Conservation (phyloP, 2,797 vertebrate genomes). For the Xenopus petersii region DNA sequence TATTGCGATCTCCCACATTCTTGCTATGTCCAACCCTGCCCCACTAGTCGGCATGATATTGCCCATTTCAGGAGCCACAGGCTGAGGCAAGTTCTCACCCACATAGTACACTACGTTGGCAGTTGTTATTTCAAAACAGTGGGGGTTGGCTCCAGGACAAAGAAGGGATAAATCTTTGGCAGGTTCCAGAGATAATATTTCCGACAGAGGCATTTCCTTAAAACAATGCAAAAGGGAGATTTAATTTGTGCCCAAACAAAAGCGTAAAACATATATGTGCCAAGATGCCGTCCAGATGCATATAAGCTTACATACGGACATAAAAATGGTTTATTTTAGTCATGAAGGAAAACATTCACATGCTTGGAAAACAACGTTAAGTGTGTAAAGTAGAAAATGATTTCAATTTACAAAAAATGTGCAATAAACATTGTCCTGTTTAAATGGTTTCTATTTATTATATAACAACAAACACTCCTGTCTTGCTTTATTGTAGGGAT, state of each 20-base stretch:
- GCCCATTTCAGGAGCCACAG: conserved; percentile 61
- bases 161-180: conserved; percentile 79
- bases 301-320: too few species aligned
- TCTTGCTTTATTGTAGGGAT: too few species aligned
- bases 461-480: too few species aligned
- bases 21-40: conserved; percentile 80
- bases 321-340: too few species aligned
- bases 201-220: conserved; percentile 94
- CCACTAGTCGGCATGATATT: conserved; percentile 79
- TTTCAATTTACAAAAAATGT: too few species aligned
- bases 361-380: too few species aligned
- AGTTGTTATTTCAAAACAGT: conserved; percentile 94
- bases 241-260: neutral
- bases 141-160: conserved; percentile 79
- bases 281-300: too few species aligned
- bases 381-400: too few species aligned
- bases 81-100: conserved; percentile 78
- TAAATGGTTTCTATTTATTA: too few species aligned
- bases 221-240: neutral
- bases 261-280: neutral
- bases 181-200: conserved; percentile 87
- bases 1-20: conserved; percentile 95
- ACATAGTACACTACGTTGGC: conserved; percentile 85
- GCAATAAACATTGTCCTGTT: too few species aligned
- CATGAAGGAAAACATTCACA: too few species aligned